A percentile compares a stretch with the other conserved stretches of the same genome.
phyloP scores from a whole-genome alignment of 2,797 vertebrate genomes.

The Acanthurus lineatus region DNA sequence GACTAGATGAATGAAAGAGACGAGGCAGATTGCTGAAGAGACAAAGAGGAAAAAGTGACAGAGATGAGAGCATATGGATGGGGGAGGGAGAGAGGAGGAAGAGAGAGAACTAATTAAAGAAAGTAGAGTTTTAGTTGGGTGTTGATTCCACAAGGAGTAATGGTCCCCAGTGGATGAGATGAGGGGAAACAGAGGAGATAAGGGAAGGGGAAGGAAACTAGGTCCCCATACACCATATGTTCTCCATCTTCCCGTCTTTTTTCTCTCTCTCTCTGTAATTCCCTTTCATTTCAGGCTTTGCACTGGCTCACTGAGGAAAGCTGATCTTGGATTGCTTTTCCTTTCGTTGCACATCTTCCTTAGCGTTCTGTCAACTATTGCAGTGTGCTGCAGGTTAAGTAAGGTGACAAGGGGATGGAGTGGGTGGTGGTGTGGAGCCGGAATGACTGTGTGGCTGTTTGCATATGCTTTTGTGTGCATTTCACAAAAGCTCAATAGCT shows the following conservation, averaged over 20 bases:
- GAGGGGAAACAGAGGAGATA: slow-evolving; percentile 46
- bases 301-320: slow-evolving; percentile 21
- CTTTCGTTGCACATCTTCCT: slow-evolving; percentile 23
- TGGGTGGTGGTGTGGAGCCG: slow-evolving; percentile 29
- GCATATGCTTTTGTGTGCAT: slow-evolving; percentile 44
- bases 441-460: slow-evolving; percentile 48
- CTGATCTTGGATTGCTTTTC: slow-evolving; percentile 29
- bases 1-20: not conserved
- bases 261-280: slow-evolving; percentile 45
- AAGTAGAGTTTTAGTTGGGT: slow-evolving; percentile 71
- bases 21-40: slow-evolving; percentile 22
- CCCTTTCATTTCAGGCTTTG: slow-evolving; percentile 43
- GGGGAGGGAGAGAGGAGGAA: slow-evolving; percentile 16
- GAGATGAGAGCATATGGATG: slow-evolving; percentile 53
- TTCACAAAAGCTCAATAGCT: slow-evolving; percentile 23
- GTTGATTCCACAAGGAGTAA: slow-evolving; percentile 66
- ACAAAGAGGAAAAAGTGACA: slow-evolving; percentile 26
- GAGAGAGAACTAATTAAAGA: slow-evolving; percentile 69
- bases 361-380: slow-evolving; percentile 6
- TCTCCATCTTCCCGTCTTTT: slow-evolving; percentile 43
- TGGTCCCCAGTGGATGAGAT: slow-evolving; percentile 66
- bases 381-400: slow-evolving; percentile 42
- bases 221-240: slow-evolving; percentile 65
- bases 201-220: slow-evolving; percentile 58
- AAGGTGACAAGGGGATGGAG: slow-evolving; percentile 44